Evolutionary conservation across 1,140 invertebrate species (phyloP), one percentile per base, ranked within the genome.

Genomic region (Caenorhabditis tropicalis): DNA sequence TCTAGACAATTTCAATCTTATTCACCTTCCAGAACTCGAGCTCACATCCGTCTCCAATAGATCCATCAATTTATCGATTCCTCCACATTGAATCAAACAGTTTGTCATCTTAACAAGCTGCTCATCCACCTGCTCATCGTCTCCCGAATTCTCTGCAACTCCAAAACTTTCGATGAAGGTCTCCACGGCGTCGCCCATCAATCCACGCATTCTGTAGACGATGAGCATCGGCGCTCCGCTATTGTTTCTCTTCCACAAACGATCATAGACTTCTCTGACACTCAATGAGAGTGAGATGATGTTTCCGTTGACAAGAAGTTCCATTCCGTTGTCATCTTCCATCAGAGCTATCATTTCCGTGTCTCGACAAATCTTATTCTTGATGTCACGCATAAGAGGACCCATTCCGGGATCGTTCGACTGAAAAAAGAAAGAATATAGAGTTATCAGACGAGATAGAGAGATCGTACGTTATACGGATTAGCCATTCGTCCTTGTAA

Each of bases 321-420:
- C 97, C 96, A 99, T 98, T 65, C 97, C 97, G 89, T 96, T 98
- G 91, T 99, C 97, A 91, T 99, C 97, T 91, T 99, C 97, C 0
- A 98, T 91, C 21, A 99, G 92, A 1, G 97, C 96, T 0, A 99
- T 96, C 51, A 99, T 92, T 90, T 99, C 97, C 92, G 97, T 99
- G 92, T 99, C 97, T 88, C 95, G 95, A 90, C 96, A 98, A 85
- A 98, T 97, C 92, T 98, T 98, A 92, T 99, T 99, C 91, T 99
- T 99, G 0, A 99, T 95, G 91, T 99, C 96, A 51, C 97, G 93
- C 97, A 99, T 99, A 0, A 98, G 92, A 0, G 97, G 97, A 2
- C 97, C 97, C 87, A 99, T 93, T 16, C 96, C 96, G 24, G 95
- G 94, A 90, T 98, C 97, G 58, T 94, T 93, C 27, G 95, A 97